These are phyloP conservation scores for Takifugu ocellatus DNA, from an alignment of 2,797 vertebrate genomes.

Conservation along the genomic window DNA sequence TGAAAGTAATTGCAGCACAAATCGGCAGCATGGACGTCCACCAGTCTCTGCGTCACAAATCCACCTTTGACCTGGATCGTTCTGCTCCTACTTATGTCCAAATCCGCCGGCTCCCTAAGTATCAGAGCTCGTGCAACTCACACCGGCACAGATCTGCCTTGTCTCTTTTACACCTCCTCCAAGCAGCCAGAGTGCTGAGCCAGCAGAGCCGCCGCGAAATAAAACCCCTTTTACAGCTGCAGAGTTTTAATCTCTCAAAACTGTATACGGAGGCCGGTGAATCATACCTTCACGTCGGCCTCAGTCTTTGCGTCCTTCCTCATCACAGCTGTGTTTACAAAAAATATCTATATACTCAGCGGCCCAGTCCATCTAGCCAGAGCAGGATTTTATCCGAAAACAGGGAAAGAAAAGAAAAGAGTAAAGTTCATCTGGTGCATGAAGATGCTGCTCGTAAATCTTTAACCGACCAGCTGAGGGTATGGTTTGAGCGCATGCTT, in stretches of 20 bases:
- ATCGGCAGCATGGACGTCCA: conserved; percentile 20
- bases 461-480: too few relatives aligned
- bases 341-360: too few relatives aligned
- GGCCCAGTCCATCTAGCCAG: too few relatives aligned
- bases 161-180: conserved; percentile 63
- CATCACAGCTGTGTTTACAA: neutral
- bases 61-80: conserved; percentile 47
- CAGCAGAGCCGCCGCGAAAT: conserved; percentile 36
- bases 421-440: too few relatives aligned
- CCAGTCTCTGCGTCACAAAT: conserved; percentile 50
- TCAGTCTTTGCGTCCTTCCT: neutral
- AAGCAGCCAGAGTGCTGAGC: conserved; percentile 45
- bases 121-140: conserved; percentile 62
- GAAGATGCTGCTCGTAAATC: too few relatives aligned
- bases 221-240: conserved; percentile 43
- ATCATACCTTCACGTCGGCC: conserved; percentile 8
- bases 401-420: too few relatives aligned
- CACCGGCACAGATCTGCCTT: conserved; percentile 50
- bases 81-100: conserved; percentile 56
- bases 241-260: conserved; percentile 41
- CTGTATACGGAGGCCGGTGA: conserved; percentile 6
- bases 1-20: conserved; percentile 7
- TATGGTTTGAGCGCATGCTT: too few relatives aligned
- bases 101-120: conserved; percentile 59
- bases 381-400: too few relatives aligned